A percentile compares a stretch with the other conserved stretches of the same genome.
phyloP scores from a whole-genome alignment of 2,888 invertebrate species.

The Tetragonisca angustula region DNA sequence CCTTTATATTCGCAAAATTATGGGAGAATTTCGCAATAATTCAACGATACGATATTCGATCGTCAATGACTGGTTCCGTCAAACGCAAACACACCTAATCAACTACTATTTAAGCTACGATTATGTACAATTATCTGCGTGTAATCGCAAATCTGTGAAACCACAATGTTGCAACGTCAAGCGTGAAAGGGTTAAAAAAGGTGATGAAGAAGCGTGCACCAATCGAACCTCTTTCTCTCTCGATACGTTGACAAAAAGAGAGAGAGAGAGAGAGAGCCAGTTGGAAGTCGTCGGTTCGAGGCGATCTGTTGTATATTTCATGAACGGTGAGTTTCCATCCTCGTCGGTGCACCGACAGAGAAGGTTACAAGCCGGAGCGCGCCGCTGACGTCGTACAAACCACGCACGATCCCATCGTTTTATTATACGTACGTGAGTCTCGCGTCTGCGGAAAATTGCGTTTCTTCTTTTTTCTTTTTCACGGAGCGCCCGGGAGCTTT shows the following conservation, averaged over 20 bases:
- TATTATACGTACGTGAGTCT: constrained; percentile 31
- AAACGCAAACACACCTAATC: too few relatives aligned
- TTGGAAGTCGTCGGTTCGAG: constrained; percentile 33
- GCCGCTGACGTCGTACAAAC: constrained; percentile 17
- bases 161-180: not conserved
- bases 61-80: too few relatives aligned
- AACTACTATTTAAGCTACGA: too few relatives aligned
- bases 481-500: not conserved
- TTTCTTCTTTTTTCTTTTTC: not conserved
- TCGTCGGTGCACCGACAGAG: constrained; percentile 25
- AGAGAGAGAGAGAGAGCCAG: constrained; percentile 30
- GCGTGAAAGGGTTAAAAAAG: not conserved
- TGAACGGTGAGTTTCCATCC: constrained; percentile 62
- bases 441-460: constrained; percentile 39
- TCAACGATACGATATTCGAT: too few relatives aligned
- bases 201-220: not conserved
- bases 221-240: not conserved
- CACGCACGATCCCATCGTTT: constrained; percentile 40
- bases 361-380: not conserved
- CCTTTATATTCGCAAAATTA: too few relatives aligned
- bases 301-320: constrained; percentile 63
- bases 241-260: not conserved
- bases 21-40: too few relatives aligned
- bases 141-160: not conserved
- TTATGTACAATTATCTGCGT: not conserved